Evolutionary conservation across 2,888 invertebrate genomes (phyloP), one percentile per base, ranked within the genome.

Genomic region (Morpho achilles): DNA sequence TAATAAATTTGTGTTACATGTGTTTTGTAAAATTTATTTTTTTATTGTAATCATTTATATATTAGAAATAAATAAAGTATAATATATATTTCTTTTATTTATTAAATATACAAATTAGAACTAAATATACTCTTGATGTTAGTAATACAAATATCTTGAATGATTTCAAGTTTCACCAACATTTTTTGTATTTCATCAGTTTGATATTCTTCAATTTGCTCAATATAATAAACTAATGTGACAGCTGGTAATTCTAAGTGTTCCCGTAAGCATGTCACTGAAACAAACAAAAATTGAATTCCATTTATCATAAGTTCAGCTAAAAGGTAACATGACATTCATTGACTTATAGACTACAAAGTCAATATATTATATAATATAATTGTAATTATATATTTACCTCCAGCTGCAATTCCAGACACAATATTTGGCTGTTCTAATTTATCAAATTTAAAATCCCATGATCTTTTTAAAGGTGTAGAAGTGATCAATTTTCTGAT

Each of bases 381-480:
- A n/a, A n/a, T n/a, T n/a, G 7, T 43, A 9, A 43, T n/a, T 43
- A 7, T 43, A 39, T 46, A 43, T 52, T 71, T 82, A 91, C 91
- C 90, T 82, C 91, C 91, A 50, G 91, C 91, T 51, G 83, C 71
- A 32, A 88, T 75, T 44, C 91, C 91, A 60, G 86, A 82, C 63
- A 91, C 73, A 46, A 91, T 86, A 70, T 91, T 91, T 32, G 91
- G 91, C 67, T 88, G 90, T 67, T 91, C 91, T 56, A 91, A 70
- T 65, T 73, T 80, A n/a, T 76, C 72, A 67, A 76, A 82, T 39
- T 67, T 63, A 9, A 74, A 66, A 43, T 70, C 67, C 16, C 69
- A 53, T 8, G 50, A 58, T 46, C 68, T 72, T 45, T 61, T 56
- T 39, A 63, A 63, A 62, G 69, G 69, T 50, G 69, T 70, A 56